These are phyloP conservation scores for Manacus vitellinus DNA, from an alignment of 2,113 vertebrate genomes.

Conservation along the genomic window DNA sequence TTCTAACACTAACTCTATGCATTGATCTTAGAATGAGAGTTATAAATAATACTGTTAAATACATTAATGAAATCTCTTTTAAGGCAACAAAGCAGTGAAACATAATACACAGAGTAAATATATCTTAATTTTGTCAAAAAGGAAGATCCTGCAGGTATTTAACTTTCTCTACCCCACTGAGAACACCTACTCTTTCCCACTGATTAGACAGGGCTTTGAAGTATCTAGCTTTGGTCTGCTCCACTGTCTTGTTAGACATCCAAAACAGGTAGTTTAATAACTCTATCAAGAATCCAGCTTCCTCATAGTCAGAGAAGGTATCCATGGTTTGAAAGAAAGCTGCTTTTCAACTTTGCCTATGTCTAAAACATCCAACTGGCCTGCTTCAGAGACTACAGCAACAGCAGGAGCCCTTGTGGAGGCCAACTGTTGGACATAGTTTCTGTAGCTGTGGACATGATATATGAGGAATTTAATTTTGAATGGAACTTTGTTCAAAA, in stretches of 20 bases:
- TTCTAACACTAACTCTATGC: neutral
- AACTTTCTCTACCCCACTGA: neutral
- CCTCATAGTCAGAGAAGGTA: neutral
- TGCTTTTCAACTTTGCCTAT: neutral
- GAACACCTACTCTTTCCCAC: neutral
- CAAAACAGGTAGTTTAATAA: neutral
- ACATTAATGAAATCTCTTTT: neutral
- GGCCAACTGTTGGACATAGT: neutral
- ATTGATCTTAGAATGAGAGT: neutral
- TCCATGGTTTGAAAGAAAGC: neutral
- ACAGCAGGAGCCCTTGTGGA: neutral
- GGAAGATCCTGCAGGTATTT: neutral
- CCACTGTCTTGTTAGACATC: neutral
- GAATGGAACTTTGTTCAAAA: neutral
- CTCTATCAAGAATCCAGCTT: neutral
- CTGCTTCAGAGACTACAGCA: neutral
- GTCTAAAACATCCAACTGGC: neutral
- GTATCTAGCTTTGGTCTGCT: neutral
- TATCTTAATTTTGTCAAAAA: neutral
- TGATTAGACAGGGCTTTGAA: no score
- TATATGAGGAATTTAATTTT: neutral
- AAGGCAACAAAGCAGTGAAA: neutral
- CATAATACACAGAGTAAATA: neutral
- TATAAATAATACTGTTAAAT: neutral
- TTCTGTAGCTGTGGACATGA: neutral